Base-by-base conservation (phyloP, 2,113 vertebrate genomes). In the Diglossa brunneiventris region DNA sequence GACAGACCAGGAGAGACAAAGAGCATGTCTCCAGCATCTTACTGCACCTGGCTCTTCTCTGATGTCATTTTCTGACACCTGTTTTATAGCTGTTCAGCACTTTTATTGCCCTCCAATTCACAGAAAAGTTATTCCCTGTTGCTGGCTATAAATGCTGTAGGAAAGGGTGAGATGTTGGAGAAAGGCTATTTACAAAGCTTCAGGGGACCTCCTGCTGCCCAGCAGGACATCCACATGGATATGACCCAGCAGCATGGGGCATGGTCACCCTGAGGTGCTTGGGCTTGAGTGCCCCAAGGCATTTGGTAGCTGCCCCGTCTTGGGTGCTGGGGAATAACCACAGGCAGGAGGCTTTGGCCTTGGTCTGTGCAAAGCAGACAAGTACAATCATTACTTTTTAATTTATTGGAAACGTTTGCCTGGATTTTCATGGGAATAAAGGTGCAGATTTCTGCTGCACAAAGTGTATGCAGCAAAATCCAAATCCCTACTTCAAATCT, bases 91-190 rank as follows among this genome's bases (percentile, higher is more conserved):
- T 86, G 26, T 75, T 96, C 44, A 63, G 63, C 27, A 77, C 31
- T 87, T 96, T 89, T 74, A 83, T 79, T 74, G 15, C 75, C 63
- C 58, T 67, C 30, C 95, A 93, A 79, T 93, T 86, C 39, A 59
- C 27, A 69, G 41, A 56, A 64, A 79, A 66, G 3, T 20, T 52
- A 28, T 77, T 86, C 19, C 28, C 46, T 46, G 19, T 33, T 53
- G 11, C 30, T 70, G 83, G 53, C 28, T 33, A 37, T 58, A 86
- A 77, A 69, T 62, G 37, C 63, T 5, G 2, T 10, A 44, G 49
- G n/a, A 73, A 83, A 73, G 24, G 15, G 17, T 47, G 18, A 22
- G 22, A 6, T 31, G 27, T 41, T 37, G 11, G 11, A 28, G 47
- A 58, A 73, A 83, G 47, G 46, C 15, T n/a, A 6, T 42, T 70